A percentile compares a stretch with the other conserved stretches of the same genome.
These are phyloP conservation scores for Rissa tridactyla DNA, from an alignment of 2,113 vertebrate genomes.

Conservation along the genomic window DNA sequence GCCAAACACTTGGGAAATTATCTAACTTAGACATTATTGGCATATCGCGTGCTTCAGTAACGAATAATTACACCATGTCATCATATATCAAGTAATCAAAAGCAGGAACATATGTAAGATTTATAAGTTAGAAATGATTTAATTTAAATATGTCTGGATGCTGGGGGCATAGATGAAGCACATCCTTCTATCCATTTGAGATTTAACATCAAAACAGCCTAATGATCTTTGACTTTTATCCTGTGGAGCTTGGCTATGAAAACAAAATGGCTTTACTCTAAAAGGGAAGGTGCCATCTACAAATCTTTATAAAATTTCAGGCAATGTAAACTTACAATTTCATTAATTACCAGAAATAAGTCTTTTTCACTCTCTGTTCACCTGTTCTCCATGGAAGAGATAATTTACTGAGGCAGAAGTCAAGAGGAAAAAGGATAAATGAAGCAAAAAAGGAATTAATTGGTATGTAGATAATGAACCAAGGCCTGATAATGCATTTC, in stretches of 20 bases:
- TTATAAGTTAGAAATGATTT: background rate
- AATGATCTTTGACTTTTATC: background rate
- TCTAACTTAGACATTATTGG: background rate
- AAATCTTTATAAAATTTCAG: background rate
- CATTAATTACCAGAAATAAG: background rate
- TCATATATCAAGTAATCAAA: constrained; percentile 29
- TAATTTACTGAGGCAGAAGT: constrained; percentile 1
- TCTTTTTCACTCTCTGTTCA: background rate
- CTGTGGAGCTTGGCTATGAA: background rate
- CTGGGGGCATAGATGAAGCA: background rate
- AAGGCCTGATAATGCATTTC: background rate
- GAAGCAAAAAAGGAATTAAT: constrained; percentile 29
- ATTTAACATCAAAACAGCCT: background rate
- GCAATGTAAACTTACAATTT: background rate
- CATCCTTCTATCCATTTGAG: background rate
- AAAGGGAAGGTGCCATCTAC: background rate
- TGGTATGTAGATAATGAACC: constrained; percentile 20
- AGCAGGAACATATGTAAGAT: background rate
- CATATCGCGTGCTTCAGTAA: background rate
- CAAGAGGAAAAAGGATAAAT: constrained; percentile 14
- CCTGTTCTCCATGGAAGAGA: background rate
- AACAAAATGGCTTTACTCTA: background rate
- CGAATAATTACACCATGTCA: background rate
- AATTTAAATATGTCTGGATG: background rate
- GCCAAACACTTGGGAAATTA: background rate